A percentile compares a stretch with the other conserved stretches of the same genome.
These are phyloP conservation scores for Drosophila fulvimacula DNA, from an alignment of 2,888 invertebrate genomes.

Conservation along the genomic window DNA sequence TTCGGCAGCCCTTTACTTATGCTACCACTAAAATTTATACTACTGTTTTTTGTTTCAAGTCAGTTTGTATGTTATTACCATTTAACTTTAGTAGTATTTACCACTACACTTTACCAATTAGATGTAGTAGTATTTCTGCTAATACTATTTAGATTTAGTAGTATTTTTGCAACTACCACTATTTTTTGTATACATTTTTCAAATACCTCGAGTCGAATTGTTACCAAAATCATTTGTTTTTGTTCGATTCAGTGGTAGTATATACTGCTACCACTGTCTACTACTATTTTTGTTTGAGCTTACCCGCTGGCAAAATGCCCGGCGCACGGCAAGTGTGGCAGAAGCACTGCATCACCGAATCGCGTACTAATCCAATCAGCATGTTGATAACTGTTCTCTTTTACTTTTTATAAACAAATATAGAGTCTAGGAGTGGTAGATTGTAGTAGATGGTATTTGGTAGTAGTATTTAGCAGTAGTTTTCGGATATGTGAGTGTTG, in stretches of 20 bases:
- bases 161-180: background rate
- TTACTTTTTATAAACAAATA: constrained; percentile 1
- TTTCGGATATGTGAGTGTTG: constrained; percentile 51
- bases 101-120: no score
- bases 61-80: background rate
- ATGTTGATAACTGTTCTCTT: constrained; percentile 84
- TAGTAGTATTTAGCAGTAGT: constrained; percentile 17
- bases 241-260: constrained; percentile 1
- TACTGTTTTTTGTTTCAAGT: background rate
- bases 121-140: background rate
- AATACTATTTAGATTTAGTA: background rate
- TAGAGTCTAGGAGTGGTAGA: constrained; percentile 4
- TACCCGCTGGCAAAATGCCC: constrained; percentile 89
- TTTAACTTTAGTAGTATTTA: no score
- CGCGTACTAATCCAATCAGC: constrained; percentile 95
- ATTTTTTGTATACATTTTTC: background rate
- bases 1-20: background rate
- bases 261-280: constrained; percentile 30
- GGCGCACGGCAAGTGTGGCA: constrained; percentile 96
- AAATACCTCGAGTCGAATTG: constrained; percentile 44
- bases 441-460: background rate
- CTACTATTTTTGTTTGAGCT: constrained; percentile 78
- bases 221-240: constrained; percentile 45
- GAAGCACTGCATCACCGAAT: constrained; percentile 97
- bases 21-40: background rate